A percentile compares a stretch with the other conserved stretches of the same genome.
These are phyloP conservation scores for Kradibia gibbosae DNA, from an alignment of 1,140 invertebrate genomes.

Conservation along the genomic window DNA sequence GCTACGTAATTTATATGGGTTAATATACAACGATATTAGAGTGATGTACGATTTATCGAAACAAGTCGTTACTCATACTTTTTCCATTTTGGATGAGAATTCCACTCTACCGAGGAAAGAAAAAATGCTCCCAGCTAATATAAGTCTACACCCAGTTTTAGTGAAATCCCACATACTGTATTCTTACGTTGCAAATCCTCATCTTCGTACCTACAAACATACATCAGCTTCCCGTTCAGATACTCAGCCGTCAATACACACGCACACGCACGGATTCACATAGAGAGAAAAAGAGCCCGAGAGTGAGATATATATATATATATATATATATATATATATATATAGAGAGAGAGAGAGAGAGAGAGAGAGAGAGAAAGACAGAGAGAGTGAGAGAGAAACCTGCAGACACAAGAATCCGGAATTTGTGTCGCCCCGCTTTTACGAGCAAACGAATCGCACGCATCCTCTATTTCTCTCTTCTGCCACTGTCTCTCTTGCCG, in stretches of 20 bases:
- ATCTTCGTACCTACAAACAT: not conserved
- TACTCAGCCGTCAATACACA: not conserved
- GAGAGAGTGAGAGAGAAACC: not conserved
- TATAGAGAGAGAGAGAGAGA: too few relatives aligned
- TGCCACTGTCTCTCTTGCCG: not conserved
- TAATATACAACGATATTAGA: not conserved
- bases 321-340: too few relatives aligned
- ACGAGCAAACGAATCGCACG: not conserved
- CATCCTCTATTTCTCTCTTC: not conserved
- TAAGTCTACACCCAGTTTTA: not conserved
- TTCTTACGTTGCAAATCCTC: not conserved
- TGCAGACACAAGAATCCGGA: slow-evolving; percentile 45
- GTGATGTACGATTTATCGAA: not conserved
- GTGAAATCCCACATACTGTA: not conserved
- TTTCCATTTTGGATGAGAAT: not conserved
- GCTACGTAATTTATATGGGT: not conserved
- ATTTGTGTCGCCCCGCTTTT: slow-evolving; percentile 38
- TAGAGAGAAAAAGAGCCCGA: too few relatives aligned
- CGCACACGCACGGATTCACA: not conserved
- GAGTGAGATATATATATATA: too few relatives aligned
- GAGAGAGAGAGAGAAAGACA: not conserved
- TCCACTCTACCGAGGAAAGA: not conserved
- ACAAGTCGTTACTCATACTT: not conserved
- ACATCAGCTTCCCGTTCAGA: not conserved
- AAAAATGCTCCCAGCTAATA: not conserved